Evolutionary conservation across 2,888 invertebrate genomes (phyloP).

Genomic region (Euzophera pinguis): DNA sequence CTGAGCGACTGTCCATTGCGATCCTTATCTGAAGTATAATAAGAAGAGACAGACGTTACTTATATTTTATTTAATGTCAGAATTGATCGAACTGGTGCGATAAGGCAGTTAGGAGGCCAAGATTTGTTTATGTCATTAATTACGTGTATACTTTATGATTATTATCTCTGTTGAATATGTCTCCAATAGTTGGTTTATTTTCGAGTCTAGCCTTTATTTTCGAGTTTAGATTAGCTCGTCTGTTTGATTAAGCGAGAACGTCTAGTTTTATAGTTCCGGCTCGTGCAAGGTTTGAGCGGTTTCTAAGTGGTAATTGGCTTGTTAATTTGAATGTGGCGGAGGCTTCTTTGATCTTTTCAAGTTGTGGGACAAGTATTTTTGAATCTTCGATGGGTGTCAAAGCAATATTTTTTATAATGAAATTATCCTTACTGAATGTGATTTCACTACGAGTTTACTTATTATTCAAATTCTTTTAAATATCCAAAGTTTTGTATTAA

Average conservation of each 20-base stretch:
- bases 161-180: conserved; percentile 25
- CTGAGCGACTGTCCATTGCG: conserved; percentile 72
- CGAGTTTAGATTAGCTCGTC: conserved; percentile 7
- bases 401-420: too few species aligned
- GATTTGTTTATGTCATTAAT: conserved; percentile 74
- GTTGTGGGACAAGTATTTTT: conserved; percentile 58
- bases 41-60: conserved; percentile 77
- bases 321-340: conserved; percentile 67
- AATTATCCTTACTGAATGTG: too few species aligned
- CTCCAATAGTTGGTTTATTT: conserved; percentile 15
- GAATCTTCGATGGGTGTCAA: too few species aligned
- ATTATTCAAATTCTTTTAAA: too few species aligned
- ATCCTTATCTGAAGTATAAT: conserved; percentile 74
- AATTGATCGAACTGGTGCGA: conserved; percentile 69
- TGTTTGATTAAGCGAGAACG: conserved; percentile 33
- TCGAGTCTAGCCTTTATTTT: conserved; percentile 12
- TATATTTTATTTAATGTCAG: conserved; percentile 77
- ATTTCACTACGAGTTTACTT: too few species aligned
- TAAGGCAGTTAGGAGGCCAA: conserved; percentile 54
- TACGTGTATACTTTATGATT: conserved; percentile 48
- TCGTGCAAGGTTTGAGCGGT: conserved; percentile 38
- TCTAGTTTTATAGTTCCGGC: conserved; percentile 49
- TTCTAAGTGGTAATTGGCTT: conserved; percentile 68
- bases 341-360: conserved; percentile 58
- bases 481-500: too few species aligned